Base-by-base conservation (phyloP, 2,888 invertebrate genomes). In the Mesoligia furuncula region DNA sequence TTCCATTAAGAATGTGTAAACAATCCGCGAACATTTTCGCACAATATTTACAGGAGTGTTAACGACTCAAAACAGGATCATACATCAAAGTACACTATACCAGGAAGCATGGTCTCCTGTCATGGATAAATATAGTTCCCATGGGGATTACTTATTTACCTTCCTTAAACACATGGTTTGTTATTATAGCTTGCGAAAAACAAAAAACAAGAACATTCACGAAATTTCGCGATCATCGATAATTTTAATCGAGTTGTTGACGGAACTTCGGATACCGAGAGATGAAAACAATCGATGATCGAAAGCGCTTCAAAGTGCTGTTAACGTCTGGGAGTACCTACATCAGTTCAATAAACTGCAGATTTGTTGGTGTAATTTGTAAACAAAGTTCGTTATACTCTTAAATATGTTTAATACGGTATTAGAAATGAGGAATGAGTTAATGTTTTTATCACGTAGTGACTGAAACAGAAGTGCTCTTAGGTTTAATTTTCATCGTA, bases 41-140 rank as follows among this genome's bases (percentile, higher is more conserved):
- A 80, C 71, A 81, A 83, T 90, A 87, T 91, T 91, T 91, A 88
- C 79, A 68, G 36, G 67, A 69, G 42, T 57, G 75, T 81, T 86
- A 84, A 89, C 86, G 83, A 84, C 80, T 82, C 69, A 65, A 75
- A 84, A 83, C 77, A 79, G 68, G 83, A 85, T 81, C 73, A 67
- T 82, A 88, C 89, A 90, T 90, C 90, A 90, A 90, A 91, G 89
- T 71, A 75, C 77, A 79, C 61, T 75, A 76, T 92, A 90, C 91
- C 87, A 82, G 87, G 91, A 92, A 92, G 66, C 42, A 24, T 64
- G 68, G 51, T 59, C 20, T 84, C 70, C 69, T 80, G 78, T 83
- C 83, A 86, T 61, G 54, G 13, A 77, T 88, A 87, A 80, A 87
- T 84, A 81, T 84, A 89, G 51, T 84, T 67, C 39, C n/a, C 66